Evolutionary conservation across 2,888 invertebrate genomes (phyloP), one percentile per base, ranked within the genome.

Genomic region (Nomada fucata): DNA sequence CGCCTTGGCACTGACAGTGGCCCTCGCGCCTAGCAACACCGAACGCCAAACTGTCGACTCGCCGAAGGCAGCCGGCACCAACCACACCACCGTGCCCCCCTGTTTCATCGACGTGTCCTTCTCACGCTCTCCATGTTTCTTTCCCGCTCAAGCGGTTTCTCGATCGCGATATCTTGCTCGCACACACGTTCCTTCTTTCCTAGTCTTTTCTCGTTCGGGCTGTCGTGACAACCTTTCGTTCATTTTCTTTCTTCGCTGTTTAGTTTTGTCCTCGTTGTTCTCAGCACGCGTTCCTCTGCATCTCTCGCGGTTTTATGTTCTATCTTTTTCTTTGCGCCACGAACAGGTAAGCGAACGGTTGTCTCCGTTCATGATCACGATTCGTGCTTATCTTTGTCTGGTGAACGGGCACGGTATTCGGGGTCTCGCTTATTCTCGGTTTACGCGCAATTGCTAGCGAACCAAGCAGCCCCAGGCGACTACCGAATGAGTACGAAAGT

Each of bases 1-100:
- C 90, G 90, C 92, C 92, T 92, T 92, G 92, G 92, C 92, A 92
- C 92, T 92, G 92, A 92, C 92, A 92, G 91, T 92, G 92, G 91
- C 89, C 91, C 90, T 90, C 90, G 92, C 91, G 92, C 92, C 92
- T 92, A 92, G 92, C 92, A 92, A 92, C 92, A 92, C 92, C 88
- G 91, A 91, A 90, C 90, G 89, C 90, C 87, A 89, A 90, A 90
- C 91, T 90, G 86, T 86, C 87, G 86, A 76, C 86, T 73, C 84
- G 88, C 73, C 79, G 83, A 81, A 84, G 86, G 86, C 88, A 88
- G 87, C 85, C 88, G 85, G 82, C 88, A 82, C 77, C 82, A 71
- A 82, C 77, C 82, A 71, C 72, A 60, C 79, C 76, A 68, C 80
- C 85, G 63, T 77, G 80, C 77, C 79, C 83, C 72, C 64, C 83